Conservation (phyloP, 2,113 vertebrate species). For the Hippocampus guttulatus region DNA sequence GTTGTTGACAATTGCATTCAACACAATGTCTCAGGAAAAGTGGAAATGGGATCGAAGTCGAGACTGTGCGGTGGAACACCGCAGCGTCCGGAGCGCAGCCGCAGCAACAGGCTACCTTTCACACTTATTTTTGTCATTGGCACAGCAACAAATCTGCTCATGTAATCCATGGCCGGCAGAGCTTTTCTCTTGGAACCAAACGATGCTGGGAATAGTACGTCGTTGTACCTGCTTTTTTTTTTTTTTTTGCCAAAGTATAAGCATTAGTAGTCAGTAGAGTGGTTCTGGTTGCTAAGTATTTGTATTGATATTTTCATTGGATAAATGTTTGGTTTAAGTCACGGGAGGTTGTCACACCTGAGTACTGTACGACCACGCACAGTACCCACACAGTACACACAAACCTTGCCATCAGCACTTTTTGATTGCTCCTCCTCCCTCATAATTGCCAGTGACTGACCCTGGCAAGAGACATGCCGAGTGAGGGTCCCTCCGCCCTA, state of each 20-base stretch:
- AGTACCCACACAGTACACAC: background rate
- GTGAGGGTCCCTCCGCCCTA: slow-evolving; percentile 50
- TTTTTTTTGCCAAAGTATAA: background rate
- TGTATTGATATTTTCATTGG: background rate
- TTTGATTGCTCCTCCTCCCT: slow-evolving; percentile 66
- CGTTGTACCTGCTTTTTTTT: background rate
- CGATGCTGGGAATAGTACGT: background rate
- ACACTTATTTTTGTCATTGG: background rate
- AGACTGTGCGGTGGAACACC: too few species aligned
- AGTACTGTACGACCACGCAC: slow-evolving; percentile 40
- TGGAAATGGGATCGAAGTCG: background rate
- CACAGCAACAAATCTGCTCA: background rate
- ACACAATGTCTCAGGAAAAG: background rate
- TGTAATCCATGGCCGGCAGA: background rate
- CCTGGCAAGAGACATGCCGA: slow-evolving; percentile 59
- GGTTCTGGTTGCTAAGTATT: background rate
- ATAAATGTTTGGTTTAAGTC: slow-evolving; percentile 33
- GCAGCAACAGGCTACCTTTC: background rate
- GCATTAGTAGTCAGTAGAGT: background rate
- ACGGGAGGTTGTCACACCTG: slow-evolving; percentile 41
- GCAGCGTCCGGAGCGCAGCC: too few species aligned
- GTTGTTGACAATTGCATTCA: background rate
- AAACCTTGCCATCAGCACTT: slow-evolving; percentile 36
- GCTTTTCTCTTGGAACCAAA: background rate
- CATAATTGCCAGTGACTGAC: slow-evolving; percentile 67